Percentiles rank a stretch among this genome's conserved stretches.
Evolutionary conservation across 2,113 vertebrate species (phyloP).

Genomic region (Electrona antarctica): DNA sequence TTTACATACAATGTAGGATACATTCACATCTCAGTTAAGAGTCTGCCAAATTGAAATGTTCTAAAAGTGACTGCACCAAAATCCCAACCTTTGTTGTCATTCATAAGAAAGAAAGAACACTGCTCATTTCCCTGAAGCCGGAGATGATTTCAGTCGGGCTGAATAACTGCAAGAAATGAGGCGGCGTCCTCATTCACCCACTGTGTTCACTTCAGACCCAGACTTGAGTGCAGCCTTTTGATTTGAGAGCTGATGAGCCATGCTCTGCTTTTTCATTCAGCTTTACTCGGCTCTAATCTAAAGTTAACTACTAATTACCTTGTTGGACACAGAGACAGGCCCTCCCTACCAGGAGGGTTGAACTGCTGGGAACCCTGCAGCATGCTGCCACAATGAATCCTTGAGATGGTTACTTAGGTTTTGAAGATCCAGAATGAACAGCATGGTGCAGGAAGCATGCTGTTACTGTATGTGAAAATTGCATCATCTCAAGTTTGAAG

Average conservation of each 20-base stretch:
- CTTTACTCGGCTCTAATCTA: conserved; percentile 38
- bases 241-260: conserved; percentile 46
- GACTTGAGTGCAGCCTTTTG: conserved; percentile 37
- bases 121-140: neutral
- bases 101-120: conserved; percentile 19
- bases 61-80: no score
- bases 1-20: no score
- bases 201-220: conserved; percentile 14
- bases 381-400: conserved; percentile 22
- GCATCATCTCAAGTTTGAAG: neutral
- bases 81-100: neutral
- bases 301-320: conserved; percentile 50
- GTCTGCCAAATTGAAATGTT: no score
- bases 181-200: conserved; percentile 8
- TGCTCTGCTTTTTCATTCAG: conserved; percentile 33
- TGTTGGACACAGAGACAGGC: conserved; percentile 26
- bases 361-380: conserved; percentile 29
- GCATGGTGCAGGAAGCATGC: neutral
- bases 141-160: no score
- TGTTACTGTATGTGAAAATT: neutral
- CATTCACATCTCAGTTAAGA: no score
- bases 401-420: neutral
- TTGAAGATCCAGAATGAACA: neutral
- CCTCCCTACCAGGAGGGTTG: conserved; percentile 28
- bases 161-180: neutral